Conservation (phyloP, 2,797 vertebrate species). For the Calcarius lapponicus region DNA sequence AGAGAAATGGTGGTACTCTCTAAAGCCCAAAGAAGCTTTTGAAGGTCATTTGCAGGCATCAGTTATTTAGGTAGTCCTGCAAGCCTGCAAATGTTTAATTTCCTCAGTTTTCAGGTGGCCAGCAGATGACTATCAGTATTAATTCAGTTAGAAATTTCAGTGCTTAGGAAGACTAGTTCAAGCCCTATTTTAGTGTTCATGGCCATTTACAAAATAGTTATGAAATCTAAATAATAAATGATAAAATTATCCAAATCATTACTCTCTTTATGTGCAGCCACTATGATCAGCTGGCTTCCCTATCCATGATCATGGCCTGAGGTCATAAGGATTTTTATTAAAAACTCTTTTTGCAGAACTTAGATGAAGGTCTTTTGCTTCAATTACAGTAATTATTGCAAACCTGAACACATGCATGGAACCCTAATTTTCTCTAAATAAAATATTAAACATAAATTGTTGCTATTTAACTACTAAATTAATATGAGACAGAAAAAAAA, state of each 20-base stretch:
- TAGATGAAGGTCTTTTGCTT: background rate
- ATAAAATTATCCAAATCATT: background rate
- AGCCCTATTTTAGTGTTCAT: background rate
- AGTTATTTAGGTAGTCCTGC: background rate
- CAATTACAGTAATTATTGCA: background rate
- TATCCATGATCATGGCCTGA: background rate
- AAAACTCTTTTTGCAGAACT: background rate
- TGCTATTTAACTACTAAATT: background rate
- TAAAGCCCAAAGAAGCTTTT: background rate
- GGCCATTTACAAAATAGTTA: background rate
- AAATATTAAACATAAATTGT: background rate
- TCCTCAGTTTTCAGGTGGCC: background rate
- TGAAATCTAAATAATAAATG: background rate
- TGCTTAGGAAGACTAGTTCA: background rate
- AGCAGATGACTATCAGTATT: background rate
- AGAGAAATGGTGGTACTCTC: background rate
- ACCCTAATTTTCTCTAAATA: background rate
- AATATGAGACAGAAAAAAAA: background rate
- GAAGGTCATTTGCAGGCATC: background rate
- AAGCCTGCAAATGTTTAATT: background rate
- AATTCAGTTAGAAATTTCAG: background rate
- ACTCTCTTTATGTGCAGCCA: background rate
- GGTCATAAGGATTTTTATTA: background rate
- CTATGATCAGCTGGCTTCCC: background rate
- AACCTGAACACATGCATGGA: background rate